Conservation (phyloP, 2,888 invertebrate species). For the Arenicola marina region DNA sequence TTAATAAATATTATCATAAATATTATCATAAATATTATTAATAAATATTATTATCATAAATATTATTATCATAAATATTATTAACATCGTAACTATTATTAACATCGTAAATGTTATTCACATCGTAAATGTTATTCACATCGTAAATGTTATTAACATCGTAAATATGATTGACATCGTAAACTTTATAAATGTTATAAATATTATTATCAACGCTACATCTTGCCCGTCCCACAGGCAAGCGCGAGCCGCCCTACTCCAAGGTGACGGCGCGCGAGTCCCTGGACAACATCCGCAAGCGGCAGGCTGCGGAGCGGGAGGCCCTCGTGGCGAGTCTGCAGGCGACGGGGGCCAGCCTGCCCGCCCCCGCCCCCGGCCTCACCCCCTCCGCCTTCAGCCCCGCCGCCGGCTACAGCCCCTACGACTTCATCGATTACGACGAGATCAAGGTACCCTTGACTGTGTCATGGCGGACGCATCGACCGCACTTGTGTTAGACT, state of each 20-base stretch:
- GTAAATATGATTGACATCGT: too few relatives aligned
- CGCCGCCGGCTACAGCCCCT: slow-evolving; percentile 19
- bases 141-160: too few relatives aligned
- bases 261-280: slow-evolving; percentile 37
- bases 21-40: too few relatives aligned
- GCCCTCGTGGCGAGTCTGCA: not conserved
- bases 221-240: too few relatives aligned
- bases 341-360: not conserved
- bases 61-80: too few relatives aligned
- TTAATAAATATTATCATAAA: too few relatives aligned
- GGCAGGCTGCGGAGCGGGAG: slow-evolving; percentile 19
- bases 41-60: too few relatives aligned
- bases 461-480: not conserved
- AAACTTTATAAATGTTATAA: too few relatives aligned
- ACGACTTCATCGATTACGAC: slow-evolving; percentile 32
- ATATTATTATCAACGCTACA: too few relatives aligned
- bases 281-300: slow-evolving; percentile 29
- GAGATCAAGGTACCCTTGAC: slow-evolving; percentile 20
- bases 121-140: too few relatives aligned
- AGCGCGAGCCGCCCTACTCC: slow-evolving; percentile 30
- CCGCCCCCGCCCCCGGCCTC: not conserved
- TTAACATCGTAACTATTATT: too few relatives aligned
- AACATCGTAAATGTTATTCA: too few relatives aligned
- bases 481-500: not conserved
- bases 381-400: not conserved